Conservation (phyloP, 2,888 invertebrate species). For the Bellardia bayeri region DNA sequence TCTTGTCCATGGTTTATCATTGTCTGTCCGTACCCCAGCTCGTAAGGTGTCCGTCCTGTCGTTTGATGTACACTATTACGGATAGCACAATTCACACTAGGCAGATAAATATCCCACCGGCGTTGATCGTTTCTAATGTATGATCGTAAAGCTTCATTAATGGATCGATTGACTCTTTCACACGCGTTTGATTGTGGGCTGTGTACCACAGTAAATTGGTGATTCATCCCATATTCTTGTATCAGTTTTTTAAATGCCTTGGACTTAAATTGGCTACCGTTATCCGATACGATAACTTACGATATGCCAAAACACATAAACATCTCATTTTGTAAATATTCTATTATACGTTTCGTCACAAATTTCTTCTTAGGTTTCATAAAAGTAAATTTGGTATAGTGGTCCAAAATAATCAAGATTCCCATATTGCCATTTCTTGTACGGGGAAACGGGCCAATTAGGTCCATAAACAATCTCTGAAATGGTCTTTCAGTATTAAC, state of each 20-base stretch:
- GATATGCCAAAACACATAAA: background rate
- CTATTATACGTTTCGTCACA: background rate
- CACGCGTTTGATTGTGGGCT: background rate
- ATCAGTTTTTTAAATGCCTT: background rate
- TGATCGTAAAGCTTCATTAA: no score
- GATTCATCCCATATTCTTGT: background rate
- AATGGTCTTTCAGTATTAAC: constrained; percentile 6
- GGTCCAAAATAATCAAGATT: background rate
- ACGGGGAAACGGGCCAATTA: background rate
- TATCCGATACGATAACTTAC: no score
- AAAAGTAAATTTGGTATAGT: constrained; percentile 1
- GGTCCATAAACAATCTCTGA: background rate
- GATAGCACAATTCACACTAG: background rate
- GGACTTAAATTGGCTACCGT: background rate
- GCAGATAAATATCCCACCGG: no score
- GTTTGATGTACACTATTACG: background rate
- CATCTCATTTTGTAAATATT: background rate
- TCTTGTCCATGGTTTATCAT: no score
- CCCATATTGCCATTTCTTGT: constrained; percentile 1
- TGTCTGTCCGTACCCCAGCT: background rate
- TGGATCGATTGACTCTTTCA: no score
- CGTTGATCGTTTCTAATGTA: no score
- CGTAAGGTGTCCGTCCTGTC: constrained; percentile 2
- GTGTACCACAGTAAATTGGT: background rate
- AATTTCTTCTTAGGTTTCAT: background rate